Percentiles rank a stretch among this genome's conserved stretches.
phyloP scores from a whole-genome alignment of 23 tunicate genomes.

The Aplidium turbinatum region DNA sequence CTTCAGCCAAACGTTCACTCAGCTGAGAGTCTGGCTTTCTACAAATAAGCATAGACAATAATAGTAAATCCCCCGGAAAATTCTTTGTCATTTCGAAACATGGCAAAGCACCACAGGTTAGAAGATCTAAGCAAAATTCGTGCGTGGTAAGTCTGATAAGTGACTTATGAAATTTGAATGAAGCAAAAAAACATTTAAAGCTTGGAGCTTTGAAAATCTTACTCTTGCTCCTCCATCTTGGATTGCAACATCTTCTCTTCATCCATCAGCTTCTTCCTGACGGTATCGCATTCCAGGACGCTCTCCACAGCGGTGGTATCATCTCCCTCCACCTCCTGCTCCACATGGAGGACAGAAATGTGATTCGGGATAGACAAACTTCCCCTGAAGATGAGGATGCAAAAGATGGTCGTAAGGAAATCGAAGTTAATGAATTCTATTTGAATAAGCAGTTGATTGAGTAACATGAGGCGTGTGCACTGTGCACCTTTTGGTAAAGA shows the following conservation, averaged over 20 bases:
- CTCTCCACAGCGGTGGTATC: constrained; percentile 89
- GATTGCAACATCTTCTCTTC: constrained; percentile 59
- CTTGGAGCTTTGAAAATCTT: neutral
- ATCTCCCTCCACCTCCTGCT: constrained; percentile 99
- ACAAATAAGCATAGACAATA: no score
- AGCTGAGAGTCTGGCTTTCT: constrained; percentile 15
- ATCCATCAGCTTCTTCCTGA: constrained; percentile 54
- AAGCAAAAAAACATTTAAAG: no score
- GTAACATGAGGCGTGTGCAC: no score
- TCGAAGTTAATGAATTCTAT: no score
- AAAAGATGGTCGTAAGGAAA: neutral
- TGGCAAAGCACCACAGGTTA: no score
- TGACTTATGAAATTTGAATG: no score
- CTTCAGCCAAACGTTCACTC: constrained; percentile 49
- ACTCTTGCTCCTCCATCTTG: constrained; percentile 53
- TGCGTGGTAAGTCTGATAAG: no score
- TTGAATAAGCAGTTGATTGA: no score
- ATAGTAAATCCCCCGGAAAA: no score
- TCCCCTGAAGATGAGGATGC: constrained; percentile 19
- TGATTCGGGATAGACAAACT: constrained; percentile 72
- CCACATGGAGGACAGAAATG: constrained; percentile 88
- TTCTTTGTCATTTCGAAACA: no score
- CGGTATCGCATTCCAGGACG: constrained; percentile 78
- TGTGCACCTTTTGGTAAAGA: no score
- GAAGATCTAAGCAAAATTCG: no score